These are phyloP conservation scores for Nettapus auritus DNA, from an alignment of 2,113 vertebrate species.

Conservation along the genomic window DNA sequence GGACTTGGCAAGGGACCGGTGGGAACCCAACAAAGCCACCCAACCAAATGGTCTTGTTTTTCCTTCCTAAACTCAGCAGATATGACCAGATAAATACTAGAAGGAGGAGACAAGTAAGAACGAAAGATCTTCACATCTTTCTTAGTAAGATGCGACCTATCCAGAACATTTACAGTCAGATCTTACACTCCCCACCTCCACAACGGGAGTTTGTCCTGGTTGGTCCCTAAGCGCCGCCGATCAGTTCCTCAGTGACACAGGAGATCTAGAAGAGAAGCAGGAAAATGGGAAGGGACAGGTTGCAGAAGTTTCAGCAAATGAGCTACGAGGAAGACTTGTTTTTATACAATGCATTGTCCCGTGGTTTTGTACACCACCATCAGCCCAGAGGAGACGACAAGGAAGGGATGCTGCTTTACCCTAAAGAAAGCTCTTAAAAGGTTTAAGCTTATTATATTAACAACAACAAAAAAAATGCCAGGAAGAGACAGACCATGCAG, in stretches of 20 bases:
- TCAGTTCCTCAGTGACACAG: background rate
- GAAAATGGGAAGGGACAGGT: background rate
- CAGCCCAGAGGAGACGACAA: background rate
- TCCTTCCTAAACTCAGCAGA: background rate
- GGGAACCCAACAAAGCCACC: background rate
- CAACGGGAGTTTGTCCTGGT: accelerated
- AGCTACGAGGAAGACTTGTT: background rate
- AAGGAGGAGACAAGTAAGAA: background rate
- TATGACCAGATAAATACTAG: background rate
- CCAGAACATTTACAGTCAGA: background rate
- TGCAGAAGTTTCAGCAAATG: background rate
- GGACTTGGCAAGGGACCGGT: accelerated
- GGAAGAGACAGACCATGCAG: no score
- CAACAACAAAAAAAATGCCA: no score
- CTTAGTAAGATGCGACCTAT: background rate
- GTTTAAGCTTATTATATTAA: background rate
- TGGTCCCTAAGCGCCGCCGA: background rate
- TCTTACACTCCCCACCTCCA: background rate
- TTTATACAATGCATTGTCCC: background rate
- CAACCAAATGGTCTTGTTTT: background rate
- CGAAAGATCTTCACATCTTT: background rate
- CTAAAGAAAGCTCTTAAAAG: background rate
- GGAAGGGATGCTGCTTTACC: background rate
- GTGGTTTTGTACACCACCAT: background rate
- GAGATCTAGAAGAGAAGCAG: background rate